These are phyloP conservation scores for Myotis findleyi DNA, from an alignment of 2,797 vertebrate genomes.

Conservation along the genomic window DNA sequence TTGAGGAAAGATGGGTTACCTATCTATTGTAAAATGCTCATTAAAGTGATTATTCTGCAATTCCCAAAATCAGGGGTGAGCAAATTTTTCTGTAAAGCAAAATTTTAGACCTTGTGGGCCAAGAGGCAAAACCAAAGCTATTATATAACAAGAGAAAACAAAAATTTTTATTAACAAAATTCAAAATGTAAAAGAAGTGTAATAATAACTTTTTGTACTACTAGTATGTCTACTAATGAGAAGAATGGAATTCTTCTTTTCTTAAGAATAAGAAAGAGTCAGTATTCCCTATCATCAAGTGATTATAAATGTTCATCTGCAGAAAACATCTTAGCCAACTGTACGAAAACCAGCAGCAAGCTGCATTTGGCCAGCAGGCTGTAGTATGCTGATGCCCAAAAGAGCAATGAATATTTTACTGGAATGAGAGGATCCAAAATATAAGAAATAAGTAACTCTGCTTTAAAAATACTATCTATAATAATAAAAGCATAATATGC, in stretches of 20 bases:
- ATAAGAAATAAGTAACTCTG: not conserved
- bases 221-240: not conserved
- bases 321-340: not conserved
- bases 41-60: not conserved
- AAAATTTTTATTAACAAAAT: conserved; percentile 17
- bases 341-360: not conserved
- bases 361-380: not conserved
- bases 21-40: not conserved
- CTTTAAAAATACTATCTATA: not conserved
- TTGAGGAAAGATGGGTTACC: not conserved
- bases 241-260: not conserved
- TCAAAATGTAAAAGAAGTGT: not conserved
- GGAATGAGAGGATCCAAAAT: not conserved
- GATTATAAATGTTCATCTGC: not conserved
- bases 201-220: not conserved
- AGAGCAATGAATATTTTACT: not conserved
- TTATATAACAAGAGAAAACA: not conserved
- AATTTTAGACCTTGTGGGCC: not conserved
- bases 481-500: no score
- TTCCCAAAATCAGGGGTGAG: not conserved
- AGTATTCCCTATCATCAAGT: not conserved
- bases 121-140: conserved; percentile 13
- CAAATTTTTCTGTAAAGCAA: conserved; percentile 16
- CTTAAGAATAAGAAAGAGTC: not conserved
- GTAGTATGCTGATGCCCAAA: not conserved